phyloP scores from a whole-genome alignment of 37 sponge, comb jelly and placozoan genomes.

The Halisarca cf. caerulea region DNA sequence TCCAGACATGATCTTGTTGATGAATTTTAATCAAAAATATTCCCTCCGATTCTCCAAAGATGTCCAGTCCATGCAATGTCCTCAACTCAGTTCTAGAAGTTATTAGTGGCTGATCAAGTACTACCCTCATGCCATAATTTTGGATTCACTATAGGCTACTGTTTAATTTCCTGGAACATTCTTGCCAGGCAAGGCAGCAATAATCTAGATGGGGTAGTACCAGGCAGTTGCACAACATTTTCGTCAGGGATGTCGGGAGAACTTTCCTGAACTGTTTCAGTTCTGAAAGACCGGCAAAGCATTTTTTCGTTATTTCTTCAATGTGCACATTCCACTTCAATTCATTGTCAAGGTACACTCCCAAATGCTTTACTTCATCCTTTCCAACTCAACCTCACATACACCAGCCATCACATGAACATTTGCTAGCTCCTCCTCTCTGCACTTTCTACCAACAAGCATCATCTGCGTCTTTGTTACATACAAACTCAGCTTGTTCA shows the following conservation, averaged over 20 bases:
- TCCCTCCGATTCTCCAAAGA: no score
- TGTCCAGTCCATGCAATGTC: no score
- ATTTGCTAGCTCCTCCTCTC: not conserved
- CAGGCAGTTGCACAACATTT: no score
- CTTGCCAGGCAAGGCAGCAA: no score
- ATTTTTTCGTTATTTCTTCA: not conserved
- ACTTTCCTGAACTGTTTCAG: conserved; percentile 21
- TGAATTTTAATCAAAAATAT: no score
- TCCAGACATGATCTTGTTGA: no score
- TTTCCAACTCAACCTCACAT: not conserved
- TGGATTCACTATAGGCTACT: no score
- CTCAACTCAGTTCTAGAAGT: no score
- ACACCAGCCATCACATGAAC: not conserved
- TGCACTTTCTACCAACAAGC: not conserved
- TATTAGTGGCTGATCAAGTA: no score
- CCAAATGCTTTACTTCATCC: not conserved
- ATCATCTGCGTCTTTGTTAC: not conserved
- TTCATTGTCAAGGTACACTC: not conserved
- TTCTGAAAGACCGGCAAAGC: conserved; percentile 9
- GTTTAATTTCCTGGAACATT: no score
- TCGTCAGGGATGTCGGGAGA: conserved; percentile 17
- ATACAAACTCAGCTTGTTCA: not conserved
- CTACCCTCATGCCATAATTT: no score
- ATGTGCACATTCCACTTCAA: conserved; percentile 26
- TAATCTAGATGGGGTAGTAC: no score